Base-by-base conservation (phyloP, 1,140 invertebrate species). In the Theocolax elegans region DNA sequence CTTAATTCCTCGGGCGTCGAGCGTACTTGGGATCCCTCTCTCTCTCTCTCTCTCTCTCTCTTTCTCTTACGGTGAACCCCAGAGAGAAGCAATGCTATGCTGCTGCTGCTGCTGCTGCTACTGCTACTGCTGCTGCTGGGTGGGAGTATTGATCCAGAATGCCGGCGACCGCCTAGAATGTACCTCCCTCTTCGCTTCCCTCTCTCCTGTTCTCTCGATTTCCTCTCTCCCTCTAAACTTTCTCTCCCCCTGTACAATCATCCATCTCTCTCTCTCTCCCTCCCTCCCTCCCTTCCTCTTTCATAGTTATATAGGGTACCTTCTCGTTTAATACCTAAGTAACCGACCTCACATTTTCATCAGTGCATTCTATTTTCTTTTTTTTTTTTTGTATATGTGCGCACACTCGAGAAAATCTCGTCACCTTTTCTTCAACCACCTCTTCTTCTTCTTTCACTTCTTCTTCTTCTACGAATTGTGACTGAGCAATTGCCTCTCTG, bases 91-190 rank as follows among this genome's bases (percentile, higher is more conserved):
- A 72, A 70, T 65, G 77, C 73, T n/a, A n/a, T n/a, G n/a, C n/a
- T n/a, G n/a, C n/a, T n/a, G n/a, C 63, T 68, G 60, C 63, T 25
- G 44, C 27, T 63, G 44, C 21, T 21, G 17, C 21, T 35, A 25
- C 48, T 19, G 35, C 31, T 31, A 19, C 27, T 35, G 17, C 31
- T 35, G 17, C 31, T 48, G 58, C 53, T 48, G 68, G 75, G 77
- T 79, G 81, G 79, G 81, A 84, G 82, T 85, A 85, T 84, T 85
- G 82, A 85, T 85, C 83, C 80, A 82, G 75, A 81, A 82, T 81
- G 77, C 76, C 77, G 78, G 76, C 80, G 76, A 79, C 75, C 77
- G 75, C 77, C 77, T 76, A 74, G 77, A 81, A 79, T 78, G 74
- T 64, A 72, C 71, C 72, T 71, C 73, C 72, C 69, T 73, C 72